Evolutionary conservation across 2,888 invertebrate species (phyloP), one percentile per base, ranked within the genome.

Genomic region (Carpatolechia fugitivella): DNA sequence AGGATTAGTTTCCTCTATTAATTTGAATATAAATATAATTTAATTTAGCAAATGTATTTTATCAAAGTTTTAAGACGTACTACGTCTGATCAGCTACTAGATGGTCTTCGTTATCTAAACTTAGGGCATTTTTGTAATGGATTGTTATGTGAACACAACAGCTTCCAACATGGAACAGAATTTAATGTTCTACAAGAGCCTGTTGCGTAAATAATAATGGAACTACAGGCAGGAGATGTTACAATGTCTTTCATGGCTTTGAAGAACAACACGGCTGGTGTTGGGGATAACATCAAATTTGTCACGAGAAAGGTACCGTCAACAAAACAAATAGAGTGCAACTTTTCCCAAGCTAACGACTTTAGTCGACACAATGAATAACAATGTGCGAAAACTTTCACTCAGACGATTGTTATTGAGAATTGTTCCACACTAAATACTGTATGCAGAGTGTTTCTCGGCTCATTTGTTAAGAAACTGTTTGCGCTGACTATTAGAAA

Each of bases 301-400:
- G 49, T 16, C 31, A 49, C 20, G 35, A 35, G 18, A 48, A 20
- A 49, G 29, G 6, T 38, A 38, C 14, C 7, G 4, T 11, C 10
- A 41, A 52, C 41, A 52, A 44, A 41, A 52, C 41, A 24, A 50
- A 50, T 38, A 13, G 13, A 38, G 14, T 29, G 35, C 35, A 33
- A 49, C 49, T 49, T 49, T 50, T 50, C 50, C 50, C 50, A 50
- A 24, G 36, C 50, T 29, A 50, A 50, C 50, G 36, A 50, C 36
- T 50, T 50, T 50, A 36, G 50, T 7, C 50, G 20, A 5, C 33
- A 18, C 35, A 36, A 38, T 50, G 50, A 38, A 50, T 38, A 24
- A 20, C 36, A n/a, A 50, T 52, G 52, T 52, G 52, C 30, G 52
- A 52, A 52, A 44, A 53, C 53, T 53, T 53, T 53, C 53, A 53